These are phyloP conservation scores for Subacronicta megacephala DNA, from an alignment of 2,888 invertebrate genomes.

Conservation along the genomic window DNA sequence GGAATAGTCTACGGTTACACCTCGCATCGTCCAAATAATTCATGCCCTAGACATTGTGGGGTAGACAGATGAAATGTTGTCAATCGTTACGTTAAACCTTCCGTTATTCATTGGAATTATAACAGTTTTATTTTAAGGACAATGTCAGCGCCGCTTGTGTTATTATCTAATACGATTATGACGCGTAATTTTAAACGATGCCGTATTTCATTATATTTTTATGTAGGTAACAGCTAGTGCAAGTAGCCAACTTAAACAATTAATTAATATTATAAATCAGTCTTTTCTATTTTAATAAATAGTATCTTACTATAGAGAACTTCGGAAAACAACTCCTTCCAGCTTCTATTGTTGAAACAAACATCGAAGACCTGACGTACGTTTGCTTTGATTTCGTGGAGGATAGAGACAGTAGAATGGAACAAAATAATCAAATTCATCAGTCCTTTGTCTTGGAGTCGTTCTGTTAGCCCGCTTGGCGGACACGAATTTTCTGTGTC, in stretches of 20 bases:
- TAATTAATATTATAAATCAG: no score
- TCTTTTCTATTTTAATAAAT: neutral
- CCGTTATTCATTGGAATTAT: neutral
- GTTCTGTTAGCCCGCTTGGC: constrained; percentile 71
- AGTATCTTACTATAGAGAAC: neutral
- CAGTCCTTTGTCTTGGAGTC: constrained; percentile 79
- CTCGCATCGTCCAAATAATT: constrained; percentile 76
- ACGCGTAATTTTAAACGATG: no score
- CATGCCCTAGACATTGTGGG: constrained; percentile 60
- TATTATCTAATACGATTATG: no score
- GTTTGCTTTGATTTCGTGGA: constrained; percentile 70
- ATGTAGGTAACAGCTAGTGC: no score
- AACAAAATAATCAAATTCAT: constrained; percentile 83
- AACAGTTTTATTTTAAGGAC: neutral
- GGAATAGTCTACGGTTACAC: constrained; percentile 75
- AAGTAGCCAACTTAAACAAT: no score
- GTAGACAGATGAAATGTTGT: constrained; percentile 47
- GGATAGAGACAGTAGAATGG: constrained; percentile 62
- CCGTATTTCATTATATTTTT: no score
- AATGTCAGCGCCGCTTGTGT: no score
- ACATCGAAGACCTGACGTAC: constrained; percentile 22
- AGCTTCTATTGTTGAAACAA: constrained; percentile 1
- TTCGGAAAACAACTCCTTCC: neutral
- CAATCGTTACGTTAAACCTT: constrained; percentile 27
- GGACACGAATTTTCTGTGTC: constrained; percentile 79